Base-by-base conservation (phyloP, 2,888 invertebrate genomes). In the Liposcelis brunnea region DNA sequence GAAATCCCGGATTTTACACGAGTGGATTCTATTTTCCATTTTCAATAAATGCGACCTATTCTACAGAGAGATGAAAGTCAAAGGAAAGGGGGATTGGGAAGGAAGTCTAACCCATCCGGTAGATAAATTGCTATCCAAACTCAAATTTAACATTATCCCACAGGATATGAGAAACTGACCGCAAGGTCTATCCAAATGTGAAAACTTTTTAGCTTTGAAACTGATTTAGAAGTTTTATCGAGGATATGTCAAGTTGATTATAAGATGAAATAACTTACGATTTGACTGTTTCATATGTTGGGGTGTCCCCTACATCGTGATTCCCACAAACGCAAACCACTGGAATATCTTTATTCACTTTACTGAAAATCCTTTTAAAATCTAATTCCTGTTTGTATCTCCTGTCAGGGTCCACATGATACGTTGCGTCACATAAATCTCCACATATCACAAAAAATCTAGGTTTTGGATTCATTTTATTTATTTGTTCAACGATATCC, bases 241-340 rank as follows among this genome's bases (percentile, higher is more conserved):
- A n/a, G n/a, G n/a, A n/a, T n/a, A 10, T 46, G 8, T 8, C 26
- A 26, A 26, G 8, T 6, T 26, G 26, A 6, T 26, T 26, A 6
- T 10, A 43, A 4, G 10, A 45, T 14, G 11, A 14, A 16, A 10
- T 10, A 14, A 48, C 50, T 51, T 51, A 60, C 55, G 45, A 45
- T 26, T 55, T 49, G 8, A 70, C 54, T 4, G 61, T 54, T 35
- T 58, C 52, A 10, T 46, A 46, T 1, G 66, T 65, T 5, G 69
- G 69, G 4, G 50, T 52, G 51, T 70, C 59, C 8, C 68, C 68
- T 21, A 70, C 55, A 52, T 70, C 70, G 53, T 70, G 70, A 53
- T 70, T 70, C 2, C 70, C 70, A 54, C 67, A 67, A 10, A 68
- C 62, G 52, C 66, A 68, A 31, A 70, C 57, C 43, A 68, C 51